Evolutionary conservation across 2,797 vertebrate species (phyloP), one percentile per base, ranked within the genome.

Genomic region (Neosilurus mollespiculum): DNA sequence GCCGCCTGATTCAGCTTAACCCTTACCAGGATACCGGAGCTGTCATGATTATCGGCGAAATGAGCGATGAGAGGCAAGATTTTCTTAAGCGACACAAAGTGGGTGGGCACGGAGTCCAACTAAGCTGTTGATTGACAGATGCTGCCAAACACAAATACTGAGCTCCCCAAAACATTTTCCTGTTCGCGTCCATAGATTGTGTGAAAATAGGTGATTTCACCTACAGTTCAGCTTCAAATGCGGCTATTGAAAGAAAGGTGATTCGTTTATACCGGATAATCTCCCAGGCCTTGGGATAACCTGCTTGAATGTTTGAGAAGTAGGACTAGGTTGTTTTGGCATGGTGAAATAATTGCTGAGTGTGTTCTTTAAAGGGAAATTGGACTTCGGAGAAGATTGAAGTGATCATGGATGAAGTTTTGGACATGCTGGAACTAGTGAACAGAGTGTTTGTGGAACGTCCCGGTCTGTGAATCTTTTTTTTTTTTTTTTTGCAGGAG

Each of bases 351-450:
- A 76, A 22, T 34, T 22, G 30, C 7, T 18, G 43, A 72, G n/a
- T 54, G 49, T 54, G 22, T 76, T 59, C 73, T 37, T 76, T 56
- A 76, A 64, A 11, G 15, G n/a, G 15, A 30, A 78, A 24, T 78
- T 64, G 37, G 10, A 9, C 16, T 30, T 65, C n/a, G 43, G 6
- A 79, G 18, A 65, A 53, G 24, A 53, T 0, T 0, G 37, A 49
- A 2, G 18, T 49, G 59, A 18, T 24, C 9, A 26, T 49, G 43
- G n/a, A 18, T 22, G 34, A 53, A 22, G 24, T 53, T 30, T 65
- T 30, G 26, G 43, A 53, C 37, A 20, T 65, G 59, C 8, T 18
- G 59, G n/a, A 18, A 51, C 8, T 24, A 59, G 34, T 49, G 37
- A 62, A 15, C 22, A 5, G 9, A 12, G 14, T 72, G 12, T 73